Base-by-base conservation (phyloP, 2,797 vertebrate species). In the Anguilla megastoma region DNA sequence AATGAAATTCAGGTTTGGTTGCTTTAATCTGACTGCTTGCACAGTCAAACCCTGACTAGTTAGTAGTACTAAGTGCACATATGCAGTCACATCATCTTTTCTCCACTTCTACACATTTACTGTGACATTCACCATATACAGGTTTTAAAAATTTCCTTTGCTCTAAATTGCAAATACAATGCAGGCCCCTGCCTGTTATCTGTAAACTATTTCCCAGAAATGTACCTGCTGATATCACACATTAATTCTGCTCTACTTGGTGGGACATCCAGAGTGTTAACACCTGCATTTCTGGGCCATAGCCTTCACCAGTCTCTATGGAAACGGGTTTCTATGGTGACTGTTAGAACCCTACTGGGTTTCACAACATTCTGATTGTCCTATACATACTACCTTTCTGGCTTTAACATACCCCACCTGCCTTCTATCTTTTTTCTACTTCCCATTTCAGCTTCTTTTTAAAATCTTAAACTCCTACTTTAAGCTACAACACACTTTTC, bases 141-240 rank as follows among this genome's bases (percentile, higher is more conserved):
- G n/a, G 66, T 27, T 27, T 30, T 0, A 71, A 71, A 27, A 10
- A 27, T 71, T 18, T 6, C 66, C 27, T 24, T 71, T 30, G 66
- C 24, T 71, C 24, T 71, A 24, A 71, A 71, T 10, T 30, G 27
- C 66, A 71, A 30, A 71, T 24, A 71, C 7, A 30, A 30, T 10
- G 27, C n/a, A 71, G 2, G 24, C 66, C 66, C 7, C 66, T 27
- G 66, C 66, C 66, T 71, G 66, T 71, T 24, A 2, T 63, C 58
- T 63, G 58, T 18, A 79, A 79, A 80, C 86, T 56, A 33, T 33
- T 82, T 52, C n/a, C 76, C 60, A 60, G n/a, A 54, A 80, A 36
- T 87, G 74, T 45, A 33, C 36, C 36, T 5, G 74, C 27, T 87
- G 86, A 82, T 87, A 54, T 87, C 76, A 82, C 56, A 50, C 54